Conservation (phyloP, 2,113 vertebrate genomes). For the Penelope pileata region DNA sequence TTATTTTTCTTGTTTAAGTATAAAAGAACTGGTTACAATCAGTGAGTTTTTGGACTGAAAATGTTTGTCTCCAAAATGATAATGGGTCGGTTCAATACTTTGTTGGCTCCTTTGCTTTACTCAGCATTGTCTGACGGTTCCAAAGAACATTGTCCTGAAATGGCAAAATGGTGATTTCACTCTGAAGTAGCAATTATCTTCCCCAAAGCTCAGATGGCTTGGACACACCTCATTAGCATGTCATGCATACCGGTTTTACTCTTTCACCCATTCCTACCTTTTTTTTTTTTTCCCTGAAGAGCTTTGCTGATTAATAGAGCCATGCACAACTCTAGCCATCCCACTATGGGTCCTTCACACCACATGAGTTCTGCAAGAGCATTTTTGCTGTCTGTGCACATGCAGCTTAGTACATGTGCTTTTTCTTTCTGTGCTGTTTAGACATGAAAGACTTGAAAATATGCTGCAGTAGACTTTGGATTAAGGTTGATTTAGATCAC, state of each 20-base stretch:
- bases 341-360: conserved; percentile 11
- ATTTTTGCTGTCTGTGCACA: not conserved
- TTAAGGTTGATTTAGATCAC: conserved; percentile 28
- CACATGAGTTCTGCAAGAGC: not conserved
- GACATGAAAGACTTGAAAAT: not conserved
- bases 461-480: not conserved
- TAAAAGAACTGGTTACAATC: not conserved
- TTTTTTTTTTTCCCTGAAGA: conserved; percentile 1
- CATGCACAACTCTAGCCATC: not conserved
- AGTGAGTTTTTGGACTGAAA: not conserved
- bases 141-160: not conserved
- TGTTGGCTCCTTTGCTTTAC: not conserved
- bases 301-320: conserved; percentile 12
- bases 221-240: conserved; percentile 41
- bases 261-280: not conserved
- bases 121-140: not conserved
- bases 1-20: not conserved
- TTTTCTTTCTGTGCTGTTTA: not conserved
- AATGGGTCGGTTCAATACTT: not conserved
- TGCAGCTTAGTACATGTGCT: not conserved
- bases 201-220: conserved; percentile 22
- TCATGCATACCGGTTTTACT: not conserved
- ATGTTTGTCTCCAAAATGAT: not conserved
- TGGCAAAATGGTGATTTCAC: not conserved
- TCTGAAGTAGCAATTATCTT: conserved; percentile 13